Base-by-base conservation (phyloP, 2,113 vertebrate species). In the Sialia sialis region DNA sequence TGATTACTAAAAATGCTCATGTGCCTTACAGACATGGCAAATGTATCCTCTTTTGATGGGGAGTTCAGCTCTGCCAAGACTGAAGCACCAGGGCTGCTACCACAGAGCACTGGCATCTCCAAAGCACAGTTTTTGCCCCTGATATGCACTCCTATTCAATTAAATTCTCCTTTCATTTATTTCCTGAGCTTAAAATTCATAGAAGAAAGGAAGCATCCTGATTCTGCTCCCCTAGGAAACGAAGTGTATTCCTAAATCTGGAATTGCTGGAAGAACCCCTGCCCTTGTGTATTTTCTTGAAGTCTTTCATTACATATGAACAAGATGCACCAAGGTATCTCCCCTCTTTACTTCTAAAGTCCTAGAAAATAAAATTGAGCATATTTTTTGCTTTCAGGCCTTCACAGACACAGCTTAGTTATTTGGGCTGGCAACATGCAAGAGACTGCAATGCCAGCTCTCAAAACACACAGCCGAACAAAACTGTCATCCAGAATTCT, bases 11-110 rank as follows among this genome's bases (percentile, higher is more conserved):
- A 80, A 89, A 58, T 1, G 4, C 34, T 66, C 38, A 54, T 38
- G 36, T 72, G 43, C 36, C 69, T 52, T 55, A 46, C 44, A 72
- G 38, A 48, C 48, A 78, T 48, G 2, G 30, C 19, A 89, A 69
- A 64, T 0, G 0, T 4, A 39, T 5, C 23, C 38, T 70, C 4
- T 43, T 80, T 30, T 5, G 23, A 81, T 22, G 11, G 34, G 26
- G 36, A 84, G 20, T 12, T 55, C 52, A 68, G 56, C 17, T 48
- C 27, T 72, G 64, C 43, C 73, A 74, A 54, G 25, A 54, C 43
- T 74, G n/a, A 83, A 83, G 58, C 0, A 0, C n/a, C 62, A 60
- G 19, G 27, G 29, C 46, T 89, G 49, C 76, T 51, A 25, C 60
- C 11, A 54, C 49, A 67, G 27, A 88, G 26, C 19, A 6, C 32